Evolutionary conservation across 2,797 vertebrate genomes (phyloP), one percentile per base, ranked within the genome.

Genomic region (Syndactyla subalaris): DNA sequence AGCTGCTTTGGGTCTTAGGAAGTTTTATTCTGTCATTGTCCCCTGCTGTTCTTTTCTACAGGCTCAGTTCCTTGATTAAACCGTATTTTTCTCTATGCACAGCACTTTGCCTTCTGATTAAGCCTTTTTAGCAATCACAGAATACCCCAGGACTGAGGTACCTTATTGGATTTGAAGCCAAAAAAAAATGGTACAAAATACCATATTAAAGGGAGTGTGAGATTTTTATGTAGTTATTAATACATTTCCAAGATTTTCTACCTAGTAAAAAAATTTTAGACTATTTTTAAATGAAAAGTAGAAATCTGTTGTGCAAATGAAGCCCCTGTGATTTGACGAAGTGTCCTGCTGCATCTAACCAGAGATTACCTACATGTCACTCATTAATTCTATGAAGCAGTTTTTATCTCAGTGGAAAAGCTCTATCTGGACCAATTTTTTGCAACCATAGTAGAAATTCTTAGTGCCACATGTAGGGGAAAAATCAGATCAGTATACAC

Each of bases 1-100:
- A 76, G 7, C 34, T 90, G 21, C 32, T 90, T 39, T 77, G 45
- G 14, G 11, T 16, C 32, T 79, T 58, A n/a, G 20, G 36, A 58
- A 61, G 16, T 39, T 91, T 91, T 91, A 57, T 59, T 82, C 57
- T 87, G 12, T 9, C 17, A 7, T 92, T 78, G 63, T 94, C 84
- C 38, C 92, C 67, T 85, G 80, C 74, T 79, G 63, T 66, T 95
- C 32, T 81, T 72, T 95, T 80, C 17, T 82, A 46, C 32, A 45
- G 45, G 26, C 32, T 90, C 59, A 26, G 14, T 86, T 81, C 38
- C 59, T 95, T 93, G 83, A 86, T 89, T 94, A 89, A 88, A 43
- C 41, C 67, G 1, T 54, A 32, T 86, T 93, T 95, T 75, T 29
- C 36, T 86, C 74, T 79, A 41, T 0, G 0, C 4, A 32, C 4